These are phyloP conservation scores for Cephalopholis sonnerati DNA, from an alignment of 2,113 vertebrate genomes.

Conservation along the genomic window DNA sequence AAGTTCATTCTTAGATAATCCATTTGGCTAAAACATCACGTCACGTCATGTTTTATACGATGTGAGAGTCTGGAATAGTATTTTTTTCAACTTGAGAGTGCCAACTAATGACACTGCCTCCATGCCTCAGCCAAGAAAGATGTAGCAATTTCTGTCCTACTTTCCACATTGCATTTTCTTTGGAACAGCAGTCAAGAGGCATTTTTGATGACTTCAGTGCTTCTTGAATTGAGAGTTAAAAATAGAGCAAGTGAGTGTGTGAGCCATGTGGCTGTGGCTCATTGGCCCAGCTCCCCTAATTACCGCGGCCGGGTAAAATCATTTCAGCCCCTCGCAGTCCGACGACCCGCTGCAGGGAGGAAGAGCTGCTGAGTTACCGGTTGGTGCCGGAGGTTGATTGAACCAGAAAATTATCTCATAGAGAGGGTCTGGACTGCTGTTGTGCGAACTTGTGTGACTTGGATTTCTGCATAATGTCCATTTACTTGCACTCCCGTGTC, in stretches of 20 bases:
- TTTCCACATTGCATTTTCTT: conserved; percentile 49
- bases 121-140: conserved; percentile 7
- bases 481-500: background rate
- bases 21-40: conserved; percentile 17
- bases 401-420: conserved; percentile 52
- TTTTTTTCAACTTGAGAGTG: conserved; percentile 13
- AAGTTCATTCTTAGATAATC: conserved; percentile 7
- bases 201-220: conserved; percentile 58
- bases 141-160: conserved; percentile 41
- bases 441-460: conserved; percentile 10
- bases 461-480: background rate
- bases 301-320: conserved; percentile 33
- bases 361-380: conserved; percentile 52
- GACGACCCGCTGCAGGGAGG: background rate
- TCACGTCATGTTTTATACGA: conserved; percentile 37
- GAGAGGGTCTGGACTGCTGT: conserved; percentile 20
- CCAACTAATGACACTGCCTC: conserved; percentile 23
- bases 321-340: conserved; percentile 32
- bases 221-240: conserved; percentile 51
- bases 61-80: conserved; percentile 31
- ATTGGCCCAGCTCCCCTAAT: conserved; percentile 55
- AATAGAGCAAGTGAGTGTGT: conserved; percentile 44
- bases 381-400: conserved; percentile 29
- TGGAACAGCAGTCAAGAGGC: conserved; percentile 46
- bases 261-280: conserved; percentile 47